phyloP scores from a whole-genome alignment of 1,140 invertebrate species.

The Bradynema listronoti region DNA sequence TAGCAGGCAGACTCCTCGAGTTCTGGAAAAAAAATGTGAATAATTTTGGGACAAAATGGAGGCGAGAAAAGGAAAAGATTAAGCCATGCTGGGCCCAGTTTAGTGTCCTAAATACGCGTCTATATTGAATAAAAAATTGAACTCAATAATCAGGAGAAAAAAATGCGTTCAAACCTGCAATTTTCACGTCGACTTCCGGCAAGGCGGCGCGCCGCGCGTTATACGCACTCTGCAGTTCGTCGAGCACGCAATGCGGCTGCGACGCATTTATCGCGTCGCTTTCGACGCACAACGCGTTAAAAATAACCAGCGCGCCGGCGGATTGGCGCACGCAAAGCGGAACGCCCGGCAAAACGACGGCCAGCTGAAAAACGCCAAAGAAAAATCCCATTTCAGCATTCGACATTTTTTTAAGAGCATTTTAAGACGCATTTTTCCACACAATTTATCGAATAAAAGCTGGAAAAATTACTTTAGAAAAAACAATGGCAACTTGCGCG shows the following conservation, averaged over 20 bases:
- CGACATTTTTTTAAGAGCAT: conserved; percentile 16
- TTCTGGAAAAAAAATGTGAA: conserved; percentile 22
- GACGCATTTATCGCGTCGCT: no score
- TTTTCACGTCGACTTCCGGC: conserved; percentile 32
- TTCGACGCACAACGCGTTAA: conserved; percentile 32
- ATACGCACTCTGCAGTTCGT: conserved; percentile 7
- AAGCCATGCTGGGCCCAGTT: neutral
- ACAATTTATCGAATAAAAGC: neutral
- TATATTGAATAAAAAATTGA: neutral
- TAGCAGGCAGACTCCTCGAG: conserved; percentile 28
- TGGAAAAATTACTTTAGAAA: conserved; percentile 3
- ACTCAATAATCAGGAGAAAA: neutral
- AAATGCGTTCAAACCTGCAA: conserved; percentile 23
- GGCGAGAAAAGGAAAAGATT: conserved; percentile 13
- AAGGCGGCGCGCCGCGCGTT: conserved; percentile 1
- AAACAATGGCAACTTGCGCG: conserved; percentile 8
- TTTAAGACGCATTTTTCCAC: conserved; percentile 1
- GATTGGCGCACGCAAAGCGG: conserved; percentile 16
- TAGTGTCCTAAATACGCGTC: neutral
- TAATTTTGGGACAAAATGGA: conserved; percentile 3
- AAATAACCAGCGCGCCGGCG: conserved; percentile 10
- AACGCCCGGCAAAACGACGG: neutral
- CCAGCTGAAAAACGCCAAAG: conserved; percentile 20
- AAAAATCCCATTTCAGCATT: conserved; percentile 4
- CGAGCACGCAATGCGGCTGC: conserved; percentile 18